Conservation (phyloP, 1,140 invertebrate species). For the Scaptomyza graminum region DNA sequence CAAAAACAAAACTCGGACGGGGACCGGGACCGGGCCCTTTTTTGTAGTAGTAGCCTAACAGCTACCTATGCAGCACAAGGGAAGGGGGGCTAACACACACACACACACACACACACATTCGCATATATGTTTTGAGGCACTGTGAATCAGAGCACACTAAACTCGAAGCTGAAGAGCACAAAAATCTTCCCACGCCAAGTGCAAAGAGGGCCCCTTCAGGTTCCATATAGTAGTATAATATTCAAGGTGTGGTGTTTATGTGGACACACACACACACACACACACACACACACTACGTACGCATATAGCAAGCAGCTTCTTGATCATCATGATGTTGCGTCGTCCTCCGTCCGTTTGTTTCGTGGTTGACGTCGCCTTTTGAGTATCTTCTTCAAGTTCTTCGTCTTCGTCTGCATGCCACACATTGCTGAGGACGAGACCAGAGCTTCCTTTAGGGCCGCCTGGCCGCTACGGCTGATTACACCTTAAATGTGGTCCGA, state of each 20-base stretch:
- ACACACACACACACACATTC: constrained; percentile 25
- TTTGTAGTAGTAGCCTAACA: constrained; percentile 57
- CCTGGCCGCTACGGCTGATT: constrained; percentile 74
- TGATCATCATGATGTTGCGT: constrained; percentile 59
- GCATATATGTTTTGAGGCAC: constrained; percentile 27
- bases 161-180: constrained; percentile 48
- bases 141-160: constrained; percentile 76
- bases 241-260: constrained; percentile 64
- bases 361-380: constrained; percentile 31
- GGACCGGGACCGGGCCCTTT: constrained; percentile 45
- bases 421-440: constrained; percentile 67
- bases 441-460: constrained; percentile 74
- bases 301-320: constrained; percentile 30
- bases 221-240: constrained; percentile 39
- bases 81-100: constrained; percentile 23
- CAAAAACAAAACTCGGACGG: constrained; percentile 38
- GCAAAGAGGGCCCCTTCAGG: constrained; percentile 60
- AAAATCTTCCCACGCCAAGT: constrained; percentile 83
- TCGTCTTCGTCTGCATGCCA: constrained; percentile 67
- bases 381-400: constrained; percentile 5
- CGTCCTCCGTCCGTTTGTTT: not conserved
- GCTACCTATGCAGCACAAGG: constrained; percentile 53
- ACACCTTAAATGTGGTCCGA: constrained; percentile 72
- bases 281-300: constrained; percentile 23
- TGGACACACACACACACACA: constrained; percentile 47